phyloP scores from a whole-genome alignment of 2,113 vertebrate species.

The Peromyscus leucopus region DNA sequence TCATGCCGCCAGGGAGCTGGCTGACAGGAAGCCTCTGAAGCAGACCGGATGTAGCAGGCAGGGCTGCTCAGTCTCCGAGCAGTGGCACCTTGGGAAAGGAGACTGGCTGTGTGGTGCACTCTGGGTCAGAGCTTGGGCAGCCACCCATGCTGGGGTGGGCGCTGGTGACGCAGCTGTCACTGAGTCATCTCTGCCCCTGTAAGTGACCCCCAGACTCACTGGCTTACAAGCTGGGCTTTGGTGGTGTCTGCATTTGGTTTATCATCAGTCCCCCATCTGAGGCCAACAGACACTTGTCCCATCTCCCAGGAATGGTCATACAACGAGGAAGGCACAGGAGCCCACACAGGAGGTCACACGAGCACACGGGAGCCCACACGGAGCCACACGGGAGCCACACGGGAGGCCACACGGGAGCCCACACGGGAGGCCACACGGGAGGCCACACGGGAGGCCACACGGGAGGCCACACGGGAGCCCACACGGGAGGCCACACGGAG shows the following conservation, averaged over 20 bases:
- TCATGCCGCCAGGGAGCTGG: background rate
- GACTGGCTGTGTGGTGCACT: too few species aligned
- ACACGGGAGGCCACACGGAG: too few species aligned
- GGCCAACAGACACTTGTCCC: background rate
- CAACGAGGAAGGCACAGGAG: background rate
- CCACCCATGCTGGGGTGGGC: too few species aligned
- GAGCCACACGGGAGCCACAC: too few species aligned
- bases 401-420: too few species aligned
- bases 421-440: too few species aligned
- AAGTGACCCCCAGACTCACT: background rate
- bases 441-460: too few species aligned
- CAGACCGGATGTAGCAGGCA: background rate
- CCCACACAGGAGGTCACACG: background rate
- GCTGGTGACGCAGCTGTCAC: background rate
- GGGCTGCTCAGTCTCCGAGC: fast-evolving
- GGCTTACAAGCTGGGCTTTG: background rate
- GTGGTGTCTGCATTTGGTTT: background rate
- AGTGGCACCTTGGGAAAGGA: background rate
- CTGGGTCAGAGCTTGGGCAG: background rate
- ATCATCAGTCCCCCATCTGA: too few species aligned
- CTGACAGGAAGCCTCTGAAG: background rate
- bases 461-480: background rate
- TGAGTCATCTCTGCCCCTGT: background rate
- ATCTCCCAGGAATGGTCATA: background rate
- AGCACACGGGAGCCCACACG: too few species aligned